Base-by-base conservation (phyloP, 1,140 invertebrate genomes). In the Drosophila orosa region DNA sequence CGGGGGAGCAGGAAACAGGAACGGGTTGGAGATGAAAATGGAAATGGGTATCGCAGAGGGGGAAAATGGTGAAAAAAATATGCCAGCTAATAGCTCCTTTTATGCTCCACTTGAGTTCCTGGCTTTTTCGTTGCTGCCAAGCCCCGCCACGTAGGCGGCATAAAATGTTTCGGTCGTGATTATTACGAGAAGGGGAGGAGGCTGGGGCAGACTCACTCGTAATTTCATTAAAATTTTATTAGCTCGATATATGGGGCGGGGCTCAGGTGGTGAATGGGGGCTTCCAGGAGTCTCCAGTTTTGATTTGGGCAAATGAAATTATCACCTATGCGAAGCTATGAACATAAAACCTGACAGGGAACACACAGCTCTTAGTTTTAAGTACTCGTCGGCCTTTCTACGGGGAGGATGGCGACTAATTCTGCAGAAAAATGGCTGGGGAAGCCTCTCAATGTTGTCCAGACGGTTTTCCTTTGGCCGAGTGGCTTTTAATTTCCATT, bases 161-260 rank as follows among this genome's bases (percentile, higher is more conserved):
- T 87, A 77, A 87, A 80, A 89, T 78, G 76, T 67, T 76, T 69
- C 56, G 42, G 37, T 55, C 77, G 77, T 87, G 84, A 87, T 87
- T 87, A 89, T 85, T 87, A 87, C 74, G 74, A 17, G 44, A 79
- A 76, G 79, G 81, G 81, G 9, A 29, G 19, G 63, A 81, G 79
- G 83, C 5, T 22, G 12, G 39, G 8, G 24, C 10, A 55, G 7
- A 22, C 31, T 52, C 19, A 48, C 67, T 89, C 84, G 84, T 87
- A 87, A 87, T 87, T 87, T 87, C 84, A 87, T 87, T 87, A 87
- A 87, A 87, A 89, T 87, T 87, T 89, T 87, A 87, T 87, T 87
- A 87, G 84, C 80, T 84, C 76, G 50, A 80, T 78, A 78, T 84
- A 62, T n/a, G 55, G 62, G 42, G 12, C 19, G 6, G 1, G 22